Evolutionary conservation across 1,140 invertebrate species (phyloP).

Genomic region (Calephelis nemesis): DNA sequence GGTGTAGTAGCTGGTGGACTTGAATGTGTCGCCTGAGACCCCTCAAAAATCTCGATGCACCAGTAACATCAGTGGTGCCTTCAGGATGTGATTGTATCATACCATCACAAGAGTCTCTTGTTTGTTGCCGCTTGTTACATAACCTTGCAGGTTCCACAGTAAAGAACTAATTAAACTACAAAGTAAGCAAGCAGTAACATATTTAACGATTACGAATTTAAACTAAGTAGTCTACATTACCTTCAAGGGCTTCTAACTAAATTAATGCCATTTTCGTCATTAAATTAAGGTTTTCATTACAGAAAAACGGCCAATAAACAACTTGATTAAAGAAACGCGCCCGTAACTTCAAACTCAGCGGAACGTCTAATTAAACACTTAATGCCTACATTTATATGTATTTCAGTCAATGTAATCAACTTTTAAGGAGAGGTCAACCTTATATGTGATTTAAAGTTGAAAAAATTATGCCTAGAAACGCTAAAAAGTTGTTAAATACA

Average conservation of each 20-base stretch:
- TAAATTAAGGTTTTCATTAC: neutral
- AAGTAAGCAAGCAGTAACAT: neutral
- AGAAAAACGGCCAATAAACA: neutral
- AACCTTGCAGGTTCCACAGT: too few relatives aligned
- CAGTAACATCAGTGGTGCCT: too few relatives aligned
- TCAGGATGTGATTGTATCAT: too few relatives aligned
- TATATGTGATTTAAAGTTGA: neutral
- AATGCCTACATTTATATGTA: conserved; percentile 12
- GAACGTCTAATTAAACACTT: conserved; percentile 1
- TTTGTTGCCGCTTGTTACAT: too few relatives aligned
- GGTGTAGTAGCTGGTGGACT: too few relatives aligned
- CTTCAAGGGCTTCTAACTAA: neutral
- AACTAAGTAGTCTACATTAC: neutral
- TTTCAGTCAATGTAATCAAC: conserved; percentile 14
- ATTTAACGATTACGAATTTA: neutral
- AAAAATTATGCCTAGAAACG: neutral
- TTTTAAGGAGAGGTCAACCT: neutral
- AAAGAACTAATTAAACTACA: too few relatives aligned
- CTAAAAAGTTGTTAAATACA: neutral
- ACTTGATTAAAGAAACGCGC: neutral
- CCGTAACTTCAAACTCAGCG: neutral
- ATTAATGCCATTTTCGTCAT: neutral
- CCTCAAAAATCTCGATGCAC: too few relatives aligned
- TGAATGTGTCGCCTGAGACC: too few relatives aligned
- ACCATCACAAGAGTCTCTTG: too few relatives aligned